Base-by-base conservation (phyloP, 2,888 invertebrate species). In the Caenorhabditis sp. region DNA sequence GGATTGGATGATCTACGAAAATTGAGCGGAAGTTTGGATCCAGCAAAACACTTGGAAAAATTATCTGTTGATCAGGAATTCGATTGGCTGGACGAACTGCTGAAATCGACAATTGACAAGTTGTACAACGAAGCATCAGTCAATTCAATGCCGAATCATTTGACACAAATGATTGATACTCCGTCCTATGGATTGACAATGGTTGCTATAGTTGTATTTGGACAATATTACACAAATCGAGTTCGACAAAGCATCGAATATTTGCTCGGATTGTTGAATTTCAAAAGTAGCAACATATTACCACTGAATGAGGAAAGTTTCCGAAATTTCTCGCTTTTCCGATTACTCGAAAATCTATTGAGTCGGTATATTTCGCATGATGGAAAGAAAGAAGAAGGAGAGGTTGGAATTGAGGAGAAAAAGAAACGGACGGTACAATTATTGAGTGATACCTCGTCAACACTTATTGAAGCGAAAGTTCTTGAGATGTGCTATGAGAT, bases 121-220 rank as follows among this genome's bases (percentile, higher is more conserved):
- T 10, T 59, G 3, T 3, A 10, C 6, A 3, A 49, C 3, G 59
- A 59, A 21, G 43, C 24, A 14, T 17, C 17, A 5, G 8, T 12
- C 1, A 43, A 59, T 12, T 59, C 59, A n/a, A 59, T 59, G 59
- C 43, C 59, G 1, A 58, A 58, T 37, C 14, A 14, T 14, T 10
- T 37, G 3, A 12, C 21, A 10, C 5, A 19, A 55, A 55, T 55
- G 55, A 26, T 17, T 8, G 55, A 55, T 55, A 14, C 55, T 37
- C 59, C 59, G 14, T 43, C 59, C 12, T 27, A 43, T 49, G 49
- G 49, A 3, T 23, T 43, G 12, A 43, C 58, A 58, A 58, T 58
- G 58, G 21, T 58, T 6, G 19, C 26, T 10, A 27, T 36, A 1
- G 12, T 12, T 3, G 19, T 58, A 14, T 21, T 58, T 4, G 17